These are phyloP conservation scores for Parelbella ahira DNA, from an alignment of 2,888 invertebrate genomes.

Conservation along the genomic window DNA sequence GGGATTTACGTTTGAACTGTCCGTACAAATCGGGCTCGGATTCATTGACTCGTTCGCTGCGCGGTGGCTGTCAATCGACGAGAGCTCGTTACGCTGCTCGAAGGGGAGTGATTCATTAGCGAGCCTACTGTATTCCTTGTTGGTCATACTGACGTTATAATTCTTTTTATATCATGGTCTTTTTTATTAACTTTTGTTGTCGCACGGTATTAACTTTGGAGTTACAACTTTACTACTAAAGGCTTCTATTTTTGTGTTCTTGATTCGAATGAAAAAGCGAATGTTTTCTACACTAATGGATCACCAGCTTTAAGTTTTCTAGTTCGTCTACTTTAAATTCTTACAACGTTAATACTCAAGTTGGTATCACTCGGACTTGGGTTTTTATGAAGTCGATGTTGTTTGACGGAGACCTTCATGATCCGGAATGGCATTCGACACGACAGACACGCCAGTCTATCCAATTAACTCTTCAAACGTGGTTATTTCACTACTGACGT, in stretches of 20 bases:
- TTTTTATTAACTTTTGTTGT: too few species aligned
- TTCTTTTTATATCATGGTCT: too few species aligned
- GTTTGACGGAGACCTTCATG: constrained; percentile 10
- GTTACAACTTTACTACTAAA: too few species aligned
- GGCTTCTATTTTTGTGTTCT: too few species aligned
- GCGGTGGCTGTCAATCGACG: constrained; percentile 7
- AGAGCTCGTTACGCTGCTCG: constrained; percentile 18
- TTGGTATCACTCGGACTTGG: constrained; percentile 14
- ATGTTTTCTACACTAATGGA: too few species aligned
- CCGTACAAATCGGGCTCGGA: constrained; percentile 12
- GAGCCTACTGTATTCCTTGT: too few species aligned
- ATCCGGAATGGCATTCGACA: constrained; percentile 14
- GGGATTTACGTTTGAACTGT: constrained; percentile 15
- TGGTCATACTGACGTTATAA: too few species aligned
- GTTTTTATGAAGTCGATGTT: constrained; percentile 14
- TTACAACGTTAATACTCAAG: constrained; percentile 19
- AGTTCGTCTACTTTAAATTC: constrained; percentile 22
- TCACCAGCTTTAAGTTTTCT: constrained; percentile 20
- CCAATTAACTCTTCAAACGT: constrained; percentile 22
- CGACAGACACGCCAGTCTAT: constrained; percentile 14
- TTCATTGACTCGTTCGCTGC: constrained; percentile 15
- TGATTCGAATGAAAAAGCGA: too few species aligned
- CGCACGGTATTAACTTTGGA: too few species aligned
- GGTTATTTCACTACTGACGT: constrained; percentile 13
- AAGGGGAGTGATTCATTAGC: too few species aligned